phyloP scores from a whole-genome alignment of 2,113 vertebrate species.

The Phylloscopus whistleri region DNA sequence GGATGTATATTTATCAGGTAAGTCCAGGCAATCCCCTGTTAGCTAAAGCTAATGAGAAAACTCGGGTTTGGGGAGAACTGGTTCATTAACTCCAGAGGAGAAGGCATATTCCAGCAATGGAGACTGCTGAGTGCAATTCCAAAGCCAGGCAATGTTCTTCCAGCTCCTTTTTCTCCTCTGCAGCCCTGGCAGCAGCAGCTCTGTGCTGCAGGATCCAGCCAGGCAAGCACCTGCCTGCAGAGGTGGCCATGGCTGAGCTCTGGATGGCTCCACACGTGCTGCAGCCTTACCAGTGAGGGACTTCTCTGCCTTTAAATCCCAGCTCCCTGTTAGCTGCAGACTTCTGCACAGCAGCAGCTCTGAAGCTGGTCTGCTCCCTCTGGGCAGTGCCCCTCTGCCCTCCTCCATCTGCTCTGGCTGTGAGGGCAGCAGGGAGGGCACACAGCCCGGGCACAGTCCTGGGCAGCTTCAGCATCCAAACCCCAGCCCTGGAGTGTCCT shows the following conservation, averaged over 20 bases:
- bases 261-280: too few species aligned
- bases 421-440: background rate
- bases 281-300: background rate
- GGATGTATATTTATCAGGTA: background rate
- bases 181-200: background rate
- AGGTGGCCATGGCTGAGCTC: fast-evolving
- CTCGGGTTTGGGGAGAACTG: background rate
- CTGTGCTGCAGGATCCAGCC: background rate
- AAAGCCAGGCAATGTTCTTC: background rate
- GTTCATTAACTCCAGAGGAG: background rate
- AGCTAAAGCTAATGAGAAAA: background rate
- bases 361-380: background rate
- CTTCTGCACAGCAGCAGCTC: background rate
- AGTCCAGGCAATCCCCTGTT: background rate
- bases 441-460: background rate
- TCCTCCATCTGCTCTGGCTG: background rate
- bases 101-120: fast-evolving
- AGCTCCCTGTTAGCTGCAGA: background rate
- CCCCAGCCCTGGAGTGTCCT: background rate
- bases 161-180: background rate
- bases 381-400: background rate
- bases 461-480: background rate
- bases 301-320: background rate
- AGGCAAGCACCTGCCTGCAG: background rate
- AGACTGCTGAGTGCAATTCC: background rate